Evolutionary conservation across 2,888 invertebrate species (phyloP).

Genomic region (Mimumesa dahlbomi): DNA sequence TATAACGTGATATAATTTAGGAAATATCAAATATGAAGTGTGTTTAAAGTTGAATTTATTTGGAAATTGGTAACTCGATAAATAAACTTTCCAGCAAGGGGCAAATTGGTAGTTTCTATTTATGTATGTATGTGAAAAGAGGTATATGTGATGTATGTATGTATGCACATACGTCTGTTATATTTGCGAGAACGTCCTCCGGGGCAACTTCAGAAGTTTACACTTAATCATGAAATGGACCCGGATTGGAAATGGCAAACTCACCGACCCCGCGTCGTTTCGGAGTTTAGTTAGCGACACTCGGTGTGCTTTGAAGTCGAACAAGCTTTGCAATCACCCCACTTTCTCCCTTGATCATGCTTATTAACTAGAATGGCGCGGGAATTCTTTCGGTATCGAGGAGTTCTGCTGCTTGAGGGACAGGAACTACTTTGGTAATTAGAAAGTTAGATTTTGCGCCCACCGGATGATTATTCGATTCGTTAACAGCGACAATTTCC

Average conservation of each 20-base stretch:
- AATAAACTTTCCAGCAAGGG: too few species aligned
- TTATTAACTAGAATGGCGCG: constrained; percentile 69
- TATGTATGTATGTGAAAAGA: constrained; percentile 32
- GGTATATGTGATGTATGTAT: too few species aligned
- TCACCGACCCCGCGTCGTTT: constrained; percentile 40
- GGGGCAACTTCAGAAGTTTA: constrained; percentile 73
- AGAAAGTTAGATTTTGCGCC: neutral
- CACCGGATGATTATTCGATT: too few species aligned
- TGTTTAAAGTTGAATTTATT: neutral
- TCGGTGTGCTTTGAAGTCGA: constrained; percentile 75
- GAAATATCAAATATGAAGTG: too few species aligned
- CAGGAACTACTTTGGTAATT: constrained; percentile 2
- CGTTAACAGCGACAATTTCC: too few species aligned
- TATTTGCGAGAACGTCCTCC: constrained; percentile 57
- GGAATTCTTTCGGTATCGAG: constrained; percentile 1
- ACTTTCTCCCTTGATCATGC: constrained; percentile 70
- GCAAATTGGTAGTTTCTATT: too few species aligned
- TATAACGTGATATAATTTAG: too few species aligned
- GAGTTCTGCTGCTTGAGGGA: neutral
- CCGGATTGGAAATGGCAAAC: constrained; percentile 77
- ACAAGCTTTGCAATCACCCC: constrained; percentile 64
- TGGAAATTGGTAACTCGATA: too few species aligned
- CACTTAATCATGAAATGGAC: constrained; percentile 80
- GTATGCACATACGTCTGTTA: constrained; percentile 29
- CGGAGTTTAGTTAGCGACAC: constrained; percentile 79